Evolutionary conservation across 2,113 vertebrate species (phyloP).

Genomic region (Anolis carolinensis): DNA sequence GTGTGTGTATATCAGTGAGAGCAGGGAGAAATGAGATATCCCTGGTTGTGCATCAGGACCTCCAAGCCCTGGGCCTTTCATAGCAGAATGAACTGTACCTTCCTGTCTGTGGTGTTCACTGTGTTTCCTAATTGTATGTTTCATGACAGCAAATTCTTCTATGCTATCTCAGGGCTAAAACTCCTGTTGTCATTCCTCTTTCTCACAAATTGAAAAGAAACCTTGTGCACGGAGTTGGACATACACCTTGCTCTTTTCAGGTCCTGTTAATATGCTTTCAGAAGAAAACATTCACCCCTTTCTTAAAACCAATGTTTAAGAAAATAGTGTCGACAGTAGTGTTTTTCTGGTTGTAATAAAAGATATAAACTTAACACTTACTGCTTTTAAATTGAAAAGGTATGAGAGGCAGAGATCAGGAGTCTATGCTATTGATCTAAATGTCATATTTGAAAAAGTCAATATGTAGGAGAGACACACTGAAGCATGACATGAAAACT

Average conservation of each 20-base stretch:
- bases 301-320: not conserved
- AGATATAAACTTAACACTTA: slow-evolving; percentile 44
- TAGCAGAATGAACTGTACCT: not conserved
- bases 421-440: not conserved
- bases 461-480: slow-evolving; percentile 6
- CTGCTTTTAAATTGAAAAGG: slow-evolving; percentile 48
- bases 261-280: not conserved
- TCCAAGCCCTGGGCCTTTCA: not conserved
- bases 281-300: not conserved
- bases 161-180: not conserved
- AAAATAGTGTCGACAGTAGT: not conserved
- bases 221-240: not conserved
- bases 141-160: not conserved
- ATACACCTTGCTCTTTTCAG: not conserved
- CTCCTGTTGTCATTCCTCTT: not conserved
- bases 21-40: not conserved
- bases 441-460: slow-evolving; percentile 3
- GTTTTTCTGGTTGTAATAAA: not conserved
- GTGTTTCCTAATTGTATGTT: not conserved
- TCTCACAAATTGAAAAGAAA: not conserved
- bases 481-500: not conserved
- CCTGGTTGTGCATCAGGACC: not conserved
- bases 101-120: not conserved
- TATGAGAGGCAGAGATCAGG: not conserved
- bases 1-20: not conserved